phyloP scores from a whole-genome alignment of 2,888 invertebrate species.

The Mythimna pallens region DNA sequence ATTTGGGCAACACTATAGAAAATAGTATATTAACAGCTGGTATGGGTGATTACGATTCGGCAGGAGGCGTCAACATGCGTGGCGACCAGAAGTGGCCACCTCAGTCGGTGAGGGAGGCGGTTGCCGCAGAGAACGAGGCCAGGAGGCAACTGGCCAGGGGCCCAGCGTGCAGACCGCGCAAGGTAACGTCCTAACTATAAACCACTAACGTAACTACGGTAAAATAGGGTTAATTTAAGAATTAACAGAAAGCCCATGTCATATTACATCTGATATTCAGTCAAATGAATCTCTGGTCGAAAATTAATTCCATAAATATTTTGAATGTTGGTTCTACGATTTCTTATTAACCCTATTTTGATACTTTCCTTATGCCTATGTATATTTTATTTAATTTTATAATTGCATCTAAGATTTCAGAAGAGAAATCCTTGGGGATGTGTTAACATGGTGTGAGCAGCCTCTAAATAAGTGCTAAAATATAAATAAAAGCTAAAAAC shows the following conservation, averaged over 20 bases:
- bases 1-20: too few species aligned
- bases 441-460: constrained; percentile 56
- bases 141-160: constrained; percentile 93
- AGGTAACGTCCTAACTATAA: constrained; percentile 79
- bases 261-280: background rate
- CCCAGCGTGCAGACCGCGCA: constrained; percentile 94
- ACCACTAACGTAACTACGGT: background rate
- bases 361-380: background rate
- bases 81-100: constrained; percentile 98
- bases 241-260: background rate
- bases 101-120: constrained; percentile 93
- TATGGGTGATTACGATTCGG: constrained; percentile 38
- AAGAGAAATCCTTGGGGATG: constrained; percentile 31
- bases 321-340: background rate
- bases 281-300: background rate
- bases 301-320: background rate
- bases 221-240: constrained; percentile 12
- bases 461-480: constrained; percentile 52
- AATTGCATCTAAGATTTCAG: constrained; percentile 48
- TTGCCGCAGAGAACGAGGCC: constrained; percentile 94
- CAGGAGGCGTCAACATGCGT: constrained; percentile 95
- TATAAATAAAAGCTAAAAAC: constrained; percentile 42
- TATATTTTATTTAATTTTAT: constrained; percentile 20
- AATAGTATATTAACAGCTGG: constrained; percentile 27
- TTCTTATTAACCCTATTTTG: constrained; percentile 25